A percentile compares a stretch with the other conserved stretches of the same genome.
phyloP scores from a whole-genome alignment of 2,797 vertebrate genomes.

The Trematomus bernacchii region DNA sequence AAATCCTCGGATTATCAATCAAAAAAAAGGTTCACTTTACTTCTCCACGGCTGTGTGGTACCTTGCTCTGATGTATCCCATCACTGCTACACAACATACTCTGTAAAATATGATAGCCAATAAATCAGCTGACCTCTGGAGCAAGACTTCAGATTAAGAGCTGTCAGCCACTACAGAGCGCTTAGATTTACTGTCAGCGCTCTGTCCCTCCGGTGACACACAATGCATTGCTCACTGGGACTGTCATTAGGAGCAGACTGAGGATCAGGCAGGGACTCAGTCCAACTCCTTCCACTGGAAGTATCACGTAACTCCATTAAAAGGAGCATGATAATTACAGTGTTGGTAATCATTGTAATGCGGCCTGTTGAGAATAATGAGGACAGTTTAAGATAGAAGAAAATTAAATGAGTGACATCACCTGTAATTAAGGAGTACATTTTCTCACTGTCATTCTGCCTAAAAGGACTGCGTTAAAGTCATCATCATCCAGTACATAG shows the following conservation, averaged over 20 bases:
- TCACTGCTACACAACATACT: conserved; percentile 64
- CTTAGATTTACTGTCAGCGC: conserved; percentile 60
- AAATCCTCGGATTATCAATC: conserved; percentile 64
- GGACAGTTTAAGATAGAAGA: conserved; percentile 12
- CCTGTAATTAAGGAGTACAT: conserved; percentile 17
- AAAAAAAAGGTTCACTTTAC: conserved; percentile 47
- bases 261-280: conserved; percentile 5
- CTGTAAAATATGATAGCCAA: conserved; percentile 68
- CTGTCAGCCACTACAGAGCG: conserved; percentile 52
- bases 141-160: conserved; percentile 72
- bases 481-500: conserved; percentile 10
- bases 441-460: conserved; percentile 32
- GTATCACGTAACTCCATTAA: conserved; percentile 36
- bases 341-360: conserved; percentile 17
- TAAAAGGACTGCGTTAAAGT: conserved; percentile 12
- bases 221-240: conserved; percentile 45
- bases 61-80: conserved; percentile 62
- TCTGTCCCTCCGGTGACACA: conserved; percentile 36
- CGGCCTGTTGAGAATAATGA: conserved; percentile 10
- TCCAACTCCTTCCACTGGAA: conserved; percentile 32
- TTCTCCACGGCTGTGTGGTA: conserved; percentile 31
- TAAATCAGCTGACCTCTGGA: conserved; percentile 76
- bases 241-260: conserved; percentile 52
- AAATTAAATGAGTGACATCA: conserved; percentile 33
- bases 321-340: conserved; percentile 10